Evolutionary conservation across 2,797 vertebrate genomes (phyloP), one percentile per base, ranked within the genome.

Genomic region (Siniperca undulata): DNA sequence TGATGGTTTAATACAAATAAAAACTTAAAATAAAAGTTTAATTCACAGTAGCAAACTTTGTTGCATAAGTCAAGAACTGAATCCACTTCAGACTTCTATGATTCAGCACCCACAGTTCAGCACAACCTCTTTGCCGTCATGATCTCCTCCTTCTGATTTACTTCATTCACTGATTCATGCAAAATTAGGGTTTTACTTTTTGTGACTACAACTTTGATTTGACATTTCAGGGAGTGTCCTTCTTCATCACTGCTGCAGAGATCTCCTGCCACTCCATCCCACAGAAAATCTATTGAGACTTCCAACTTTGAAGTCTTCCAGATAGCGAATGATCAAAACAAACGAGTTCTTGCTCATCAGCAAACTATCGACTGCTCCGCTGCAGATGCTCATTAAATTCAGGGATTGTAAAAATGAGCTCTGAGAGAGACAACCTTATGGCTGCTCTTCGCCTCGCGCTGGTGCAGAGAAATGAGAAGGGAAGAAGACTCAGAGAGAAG

Each of bases 311-410:
- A 91, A 90, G 68, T 87, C 82, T 64, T 83, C 76, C 80, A 64
- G 55, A 85, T 69, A 84, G 74, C 7, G 7, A 70, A 81, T 79
- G 85, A 88, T 93, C 89, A 91, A 90, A 93, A 92, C 86, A 83
- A 86, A 86, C 5, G 73, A 87, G 86, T 81, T 89, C 83, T 78
- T 61, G 52, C 89, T 93, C 90, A 91, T 92, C 88, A 90, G 87
- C 77, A 77, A 82, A 62, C 40, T 87, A 88, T 85, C 42, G 55
- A 88, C 86, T 81, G 70, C 82, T 77, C 50, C 1, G 71, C 86
- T 78, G 79, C 83, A 87, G 88, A 90, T 80, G 82, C 90, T 91
- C 88, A 86, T 92, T 93, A 90, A 90, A 89, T 81, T 86, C 77
- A 84, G 68, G 83, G 76, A 82, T 76, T 59, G 85, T 87, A 74